A percentile compares a stretch with the other conserved stretches of the same genome.
Evolutionary conservation across 2,888 invertebrate species (phyloP).

Genomic region (Gastrophysa polygoni): DNA sequence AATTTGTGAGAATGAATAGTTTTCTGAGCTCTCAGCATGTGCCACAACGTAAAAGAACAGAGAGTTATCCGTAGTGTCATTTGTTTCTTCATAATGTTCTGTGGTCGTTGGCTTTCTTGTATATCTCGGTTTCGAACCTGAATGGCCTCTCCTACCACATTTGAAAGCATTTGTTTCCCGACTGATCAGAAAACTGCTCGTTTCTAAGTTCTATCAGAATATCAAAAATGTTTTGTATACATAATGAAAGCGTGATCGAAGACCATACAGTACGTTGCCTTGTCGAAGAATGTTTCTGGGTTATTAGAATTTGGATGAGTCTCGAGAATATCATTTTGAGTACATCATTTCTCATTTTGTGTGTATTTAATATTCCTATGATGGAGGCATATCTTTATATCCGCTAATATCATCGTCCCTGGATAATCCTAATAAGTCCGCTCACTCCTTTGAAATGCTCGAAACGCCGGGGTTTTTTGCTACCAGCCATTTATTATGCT

Average conservation of each 20-base stretch:
- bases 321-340: not conserved
- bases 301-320: not conserved
- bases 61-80: not conserved
- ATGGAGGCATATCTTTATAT: too few relatives aligned
- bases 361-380: too few relatives aligned
- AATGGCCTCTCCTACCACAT: too few relatives aligned
- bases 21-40: not conserved
- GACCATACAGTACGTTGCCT: slow-evolving; percentile 54
- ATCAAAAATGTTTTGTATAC: slow-evolving; percentile 26
- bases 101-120: not conserved
- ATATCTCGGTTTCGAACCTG: not conserved
- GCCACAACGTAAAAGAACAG: not conserved
- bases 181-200: slow-evolving; percentile 1
- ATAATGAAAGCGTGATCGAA: slow-evolving; percentile 27
- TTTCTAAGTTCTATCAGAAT: slow-evolving; percentile 11
- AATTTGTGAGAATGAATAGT: not conserved
- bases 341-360: too few relatives aligned
- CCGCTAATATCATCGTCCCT: too few relatives aligned
- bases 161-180: too few relatives aligned
- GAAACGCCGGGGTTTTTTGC: too few relatives aligned
- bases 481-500: too few relatives aligned
- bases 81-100: too few relatives aligned
- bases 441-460: too few relatives aligned
- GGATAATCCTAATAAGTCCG: too few relatives aligned
- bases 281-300: slow-evolving; percentile 29